phyloP scores from a whole-genome alignment of 2,113 vertebrate species.

The Grallaria varia region DNA sequence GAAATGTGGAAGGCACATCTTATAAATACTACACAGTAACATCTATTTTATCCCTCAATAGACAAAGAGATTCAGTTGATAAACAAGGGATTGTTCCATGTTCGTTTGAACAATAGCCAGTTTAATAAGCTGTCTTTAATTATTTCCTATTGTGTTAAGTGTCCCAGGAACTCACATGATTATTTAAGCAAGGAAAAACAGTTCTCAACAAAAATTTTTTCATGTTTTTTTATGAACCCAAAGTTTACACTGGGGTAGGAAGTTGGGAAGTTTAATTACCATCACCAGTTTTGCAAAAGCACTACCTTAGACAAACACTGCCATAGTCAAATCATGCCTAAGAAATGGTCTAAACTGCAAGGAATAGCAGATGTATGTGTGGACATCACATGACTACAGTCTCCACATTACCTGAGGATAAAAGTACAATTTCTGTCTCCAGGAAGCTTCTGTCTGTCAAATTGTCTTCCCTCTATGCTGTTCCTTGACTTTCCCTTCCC shows the following conservation, averaged over 20 bases:
- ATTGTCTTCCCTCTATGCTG: not conserved
- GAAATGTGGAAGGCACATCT: too few relatives aligned
- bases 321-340: not conserved
- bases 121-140: not conserved
- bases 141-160: not conserved
- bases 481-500: not conserved
- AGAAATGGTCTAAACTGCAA: not conserved
- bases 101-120: not conserved
- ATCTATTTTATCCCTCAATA: not conserved
- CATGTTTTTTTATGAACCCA: not conserved
- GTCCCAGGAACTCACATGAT: not conserved
- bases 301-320: not conserved
- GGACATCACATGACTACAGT: not conserved
- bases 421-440: not conserved
- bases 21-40: not conserved
- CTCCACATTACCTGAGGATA: not conserved
- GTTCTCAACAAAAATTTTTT: not conserved
- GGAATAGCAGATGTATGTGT: not conserved
- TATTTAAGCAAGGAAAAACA: not conserved
- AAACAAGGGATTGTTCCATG: not conserved
- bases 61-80: not conserved
- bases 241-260: not conserved
- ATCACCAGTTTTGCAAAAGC: not conserved
- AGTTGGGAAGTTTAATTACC: not conserved
- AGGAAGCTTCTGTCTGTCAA: not conserved